Evolutionary conservation across 2,797 vertebrate genomes (phyloP), one percentile per base, ranked within the genome.

Genomic region (Anas bernieri): DNA sequence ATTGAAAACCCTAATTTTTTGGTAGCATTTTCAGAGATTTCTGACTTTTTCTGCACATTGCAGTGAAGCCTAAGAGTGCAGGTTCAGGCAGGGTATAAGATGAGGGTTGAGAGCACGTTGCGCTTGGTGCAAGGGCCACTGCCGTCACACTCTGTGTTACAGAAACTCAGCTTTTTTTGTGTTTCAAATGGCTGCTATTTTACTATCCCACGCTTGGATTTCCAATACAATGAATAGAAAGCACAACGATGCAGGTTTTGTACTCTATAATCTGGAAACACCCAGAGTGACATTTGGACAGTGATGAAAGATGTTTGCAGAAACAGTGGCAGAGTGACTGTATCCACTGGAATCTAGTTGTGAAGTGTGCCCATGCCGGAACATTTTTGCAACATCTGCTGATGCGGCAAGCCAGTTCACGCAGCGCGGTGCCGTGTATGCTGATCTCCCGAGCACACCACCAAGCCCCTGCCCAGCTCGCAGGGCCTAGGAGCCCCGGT

Each of bases 371-470:
- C 45, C n/a, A 4, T 2, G 5, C 5, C 0, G 39, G 54, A 80
- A 41, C 21, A 1, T 17, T 8, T 35, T 50, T 3, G 4, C 11
- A 5, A 4, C 5, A 3, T 2, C 6, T 5, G 21, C 4, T 1
- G 54, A 13, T 7, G 15, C 3, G 23, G 39, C 23, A 13, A 3
- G 8, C 21, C 13, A 52, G 26, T 17, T 17, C 43, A 4, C 1
- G 1, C 46, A 21, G 7, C 48, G 1, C 33, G 0, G 3, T 2
- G 10, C 2, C 2, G 4, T 5, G 10, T 2, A 0, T 26, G 30
- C 7, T 5, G 2, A 7, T 10, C 41, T 39, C 30, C 31, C 0
- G 3, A 35, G 41, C 13, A 9, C 41, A 17, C 7, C 3, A 6
- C 48, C 4, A 1, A 4, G 37, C 20, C 33, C 11, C 52, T 0